Percentiles rank a stretch among this genome's conserved stretches.
phyloP scores from a whole-genome alignment of 2,113 vertebrate genomes.

The Meleagris gallopavo region DNA sequence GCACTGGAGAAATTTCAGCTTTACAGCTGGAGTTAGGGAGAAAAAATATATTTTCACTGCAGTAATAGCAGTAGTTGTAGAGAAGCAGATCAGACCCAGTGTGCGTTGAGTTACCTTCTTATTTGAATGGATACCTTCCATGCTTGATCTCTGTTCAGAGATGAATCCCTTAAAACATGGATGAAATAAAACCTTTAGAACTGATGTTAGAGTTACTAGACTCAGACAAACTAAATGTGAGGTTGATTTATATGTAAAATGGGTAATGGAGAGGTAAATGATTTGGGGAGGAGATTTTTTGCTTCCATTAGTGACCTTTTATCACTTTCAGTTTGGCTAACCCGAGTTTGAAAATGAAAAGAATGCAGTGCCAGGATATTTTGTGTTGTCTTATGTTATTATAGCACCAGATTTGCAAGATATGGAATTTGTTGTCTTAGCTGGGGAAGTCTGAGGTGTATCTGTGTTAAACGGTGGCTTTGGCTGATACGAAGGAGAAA shows the following conservation, averaged over 20 bases:
- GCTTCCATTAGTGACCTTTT: neutral
- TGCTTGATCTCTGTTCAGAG: neutral
- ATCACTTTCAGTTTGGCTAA: neutral
- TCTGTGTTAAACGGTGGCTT: neutral
- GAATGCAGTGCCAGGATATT: neutral
- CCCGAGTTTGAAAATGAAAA: neutral
- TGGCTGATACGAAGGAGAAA: slow-evolving; percentile 7
- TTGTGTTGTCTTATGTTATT: neutral
- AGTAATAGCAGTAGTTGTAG: neutral
- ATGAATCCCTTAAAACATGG: neutral
- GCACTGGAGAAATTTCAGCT: slow-evolving; percentile 52
- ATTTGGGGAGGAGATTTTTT: neutral
- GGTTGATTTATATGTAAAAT: neutral
- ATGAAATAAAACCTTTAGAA: neutral
- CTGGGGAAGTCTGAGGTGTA: neutral
- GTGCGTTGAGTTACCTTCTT: neutral
- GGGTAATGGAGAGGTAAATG: neutral
- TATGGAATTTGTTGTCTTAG: neutral
- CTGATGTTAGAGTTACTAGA: neutral
- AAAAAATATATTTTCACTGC: neutral
- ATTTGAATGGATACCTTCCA: neutral
- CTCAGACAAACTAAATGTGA: neutral
- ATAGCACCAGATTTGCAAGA: neutral
- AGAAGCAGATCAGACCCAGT: neutral
- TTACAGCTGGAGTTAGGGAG: slow-evolving; percentile 28